Evolutionary conservation across 1,140 invertebrate species (phyloP), one percentile per base, ranked within the genome.

Genomic region (Rhizoglyphus robini): DNA sequence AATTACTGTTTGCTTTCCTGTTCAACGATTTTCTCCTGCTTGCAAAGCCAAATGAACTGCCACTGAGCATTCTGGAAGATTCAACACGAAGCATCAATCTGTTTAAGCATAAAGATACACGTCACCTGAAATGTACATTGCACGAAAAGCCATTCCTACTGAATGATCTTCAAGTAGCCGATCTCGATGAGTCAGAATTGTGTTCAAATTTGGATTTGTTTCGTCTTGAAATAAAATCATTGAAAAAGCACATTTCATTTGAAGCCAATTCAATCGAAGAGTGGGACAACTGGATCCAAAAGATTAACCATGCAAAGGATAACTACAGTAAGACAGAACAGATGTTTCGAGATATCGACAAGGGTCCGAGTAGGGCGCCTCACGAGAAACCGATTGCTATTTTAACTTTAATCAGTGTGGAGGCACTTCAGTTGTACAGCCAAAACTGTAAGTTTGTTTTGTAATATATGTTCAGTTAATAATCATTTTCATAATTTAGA

Each of bases 11-110:
- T 20, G 84, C 80, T 11, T 88, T 89, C 74, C 76, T 90, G 3
- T 86, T 88, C 63, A 90, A 88, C 73, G 88, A 90, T 74, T 88
- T 89, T 74, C 74, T 90, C 3, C 72, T 90, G 15, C 77, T 90
- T 46, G 58, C 58, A 41, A 32, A 8, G 34, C 30, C 58, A 32
- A 11, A 34, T 13, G 23, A 60, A 34, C 5, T 8, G 11, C 15
- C 20, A n/a, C n/a, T n/a, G n/a, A n/a, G n/a, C n/a, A n/a, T n/a
- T n/a, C n/a, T n/a, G n/a, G n/a, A n/a, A n/a, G n/a, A n/a, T n/a
- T n/a, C n/a, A n/a, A n/a, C n/a, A n/a, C n/a, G n/a, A n/a, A n/a
- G n/a, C n/a, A n/a, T n/a, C n/a, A n/a, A n/a, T n/a, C n/a, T n/a
- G n/a, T n/a, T n/a, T n/a, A n/a, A n/a, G n/a, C n/a, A n/a, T n/a